These are phyloP conservation scores for Ornithorhynchus anatinus DNA, from an alignment of 2,113 vertebrate species.

Conservation along the genomic window DNA sequence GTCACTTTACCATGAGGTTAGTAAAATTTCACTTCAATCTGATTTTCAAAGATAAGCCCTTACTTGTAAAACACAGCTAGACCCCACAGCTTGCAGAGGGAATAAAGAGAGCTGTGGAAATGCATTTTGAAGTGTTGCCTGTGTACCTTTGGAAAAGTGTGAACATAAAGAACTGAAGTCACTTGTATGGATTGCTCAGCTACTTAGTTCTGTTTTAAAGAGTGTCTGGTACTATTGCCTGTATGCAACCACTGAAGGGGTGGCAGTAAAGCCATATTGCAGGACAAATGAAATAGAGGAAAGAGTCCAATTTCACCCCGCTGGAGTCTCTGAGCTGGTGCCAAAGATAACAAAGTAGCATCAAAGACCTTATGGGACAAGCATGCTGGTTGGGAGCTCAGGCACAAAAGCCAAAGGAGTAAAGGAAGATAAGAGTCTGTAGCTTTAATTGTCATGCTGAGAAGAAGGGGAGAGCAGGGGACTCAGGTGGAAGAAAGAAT, in stretches of 20 bases:
- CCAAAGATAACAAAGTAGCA: conserved; percentile 29
- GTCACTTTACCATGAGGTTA: background rate
- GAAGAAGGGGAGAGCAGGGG: background rate
- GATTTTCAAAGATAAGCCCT: conserved; percentile 29
- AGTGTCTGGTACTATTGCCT: background rate
- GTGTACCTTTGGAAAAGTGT: background rate
- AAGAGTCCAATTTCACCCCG: background rate
- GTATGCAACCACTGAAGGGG: background rate
- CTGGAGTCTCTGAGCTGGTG: background rate
- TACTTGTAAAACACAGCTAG: background rate
- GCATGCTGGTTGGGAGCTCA: background rate
- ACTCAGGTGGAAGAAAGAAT: background rate
- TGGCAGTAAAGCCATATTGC: background rate
- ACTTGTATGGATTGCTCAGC: background rate
- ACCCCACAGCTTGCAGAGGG: background rate
- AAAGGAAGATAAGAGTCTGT: background rate
- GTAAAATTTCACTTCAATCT: conserved; percentile 2
- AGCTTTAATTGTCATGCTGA: background rate
- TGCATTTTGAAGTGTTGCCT: background rate
- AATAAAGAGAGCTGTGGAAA: conserved; percentile 1
- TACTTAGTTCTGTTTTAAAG: background rate
- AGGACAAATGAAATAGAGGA: conserved; percentile 13
- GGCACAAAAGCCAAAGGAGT: background rate
- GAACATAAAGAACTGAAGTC: background rate
- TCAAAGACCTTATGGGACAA: conserved; percentile 6